Base-by-base conservation (phyloP, 64 coral and sea anemone species). In the Montipora capricornis region DNA sequence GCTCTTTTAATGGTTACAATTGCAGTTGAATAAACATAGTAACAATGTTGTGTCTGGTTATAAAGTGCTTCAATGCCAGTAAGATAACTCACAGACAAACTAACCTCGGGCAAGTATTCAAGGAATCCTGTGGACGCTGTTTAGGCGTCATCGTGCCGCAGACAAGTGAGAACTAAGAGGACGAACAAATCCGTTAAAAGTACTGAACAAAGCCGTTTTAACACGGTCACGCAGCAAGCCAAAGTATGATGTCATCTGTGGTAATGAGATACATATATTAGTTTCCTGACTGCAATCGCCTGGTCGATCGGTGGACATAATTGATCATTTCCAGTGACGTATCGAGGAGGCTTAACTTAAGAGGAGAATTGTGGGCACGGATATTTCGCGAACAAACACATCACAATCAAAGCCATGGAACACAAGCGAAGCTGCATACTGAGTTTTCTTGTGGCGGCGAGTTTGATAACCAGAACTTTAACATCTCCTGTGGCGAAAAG, bases 231-330 rank as follows among this genome's bases (percentile, higher is more conserved):
- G 45, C 82, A 4, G 46, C 17, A 47, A 8, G 64, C 14, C 47
- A 49, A 62, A 44, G 1, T 12, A 15, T 8, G 80, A 8, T 70
- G 82, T 50, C 47, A 86, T 50, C 16, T n/a, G 82, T 71, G 45
- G 44, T 68, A 19, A 86, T 12, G 26, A n/a, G 81, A 68, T 84
- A 73, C 82, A 73, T 73, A 71, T 73, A 86, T 51, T 17, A 51
- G 66, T 70, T 86, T 86, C 82, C 82, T 86, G 82, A 78, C 47
- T 86, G 82, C 61, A 62, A 86, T 86, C 82, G 66, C 66, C 82
- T 86, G 5, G 49, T 73, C 15, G 45, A 17, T 49, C 47, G 47
- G 67, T 50, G 71, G 82, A 86, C 62, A 73, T 16, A 86, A 50
- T 16, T 68, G 15, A 67, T 84, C 47, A 49, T 71, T 84, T 86